These are phyloP conservation scores for Galerucella nymphaeae DNA, from an alignment of 2,888 invertebrate species.

Conservation along the genomic window DNA sequence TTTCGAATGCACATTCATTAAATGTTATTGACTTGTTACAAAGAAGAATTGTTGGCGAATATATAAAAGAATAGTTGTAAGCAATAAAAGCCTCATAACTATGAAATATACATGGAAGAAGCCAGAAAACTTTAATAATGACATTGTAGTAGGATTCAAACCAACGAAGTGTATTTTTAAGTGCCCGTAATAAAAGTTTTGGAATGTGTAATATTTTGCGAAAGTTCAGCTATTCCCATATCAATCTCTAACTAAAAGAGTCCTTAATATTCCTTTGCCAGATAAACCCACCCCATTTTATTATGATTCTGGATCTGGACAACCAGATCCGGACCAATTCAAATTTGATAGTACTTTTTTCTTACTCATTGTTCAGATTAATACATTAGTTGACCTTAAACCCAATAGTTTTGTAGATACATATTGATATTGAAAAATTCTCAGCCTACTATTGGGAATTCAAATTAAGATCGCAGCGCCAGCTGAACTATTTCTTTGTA, in stretches of 20 bases:
- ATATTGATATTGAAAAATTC: too few relatives aligned
- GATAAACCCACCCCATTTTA: conserved; percentile 15
- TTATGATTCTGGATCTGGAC: neutral
- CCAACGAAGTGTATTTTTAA: conserved; percentile 26
- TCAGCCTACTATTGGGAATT: too few relatives aligned
- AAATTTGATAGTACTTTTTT: too few relatives aligned
- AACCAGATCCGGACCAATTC: neutral
- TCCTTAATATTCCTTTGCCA: conserved; percentile 23
- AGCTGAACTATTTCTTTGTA: too few relatives aligned
- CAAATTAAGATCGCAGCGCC: too few relatives aligned
- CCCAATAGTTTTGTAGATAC: too few relatives aligned
- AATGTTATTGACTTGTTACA: neutral
- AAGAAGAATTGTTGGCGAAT: too few relatives aligned
- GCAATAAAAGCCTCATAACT: neutral
- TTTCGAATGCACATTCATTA: neutral
- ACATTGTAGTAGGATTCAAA: conserved; percentile 11
- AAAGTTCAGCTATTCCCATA: conserved; percentile 19
- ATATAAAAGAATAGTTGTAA: neutral
- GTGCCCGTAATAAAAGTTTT: conserved; percentile 27
- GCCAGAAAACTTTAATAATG: conserved; percentile 26
- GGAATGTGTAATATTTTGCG: conserved; percentile 20
- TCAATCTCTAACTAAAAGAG: conserved; percentile 24
- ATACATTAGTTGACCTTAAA: too few relatives aligned
- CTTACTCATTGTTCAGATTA: too few relatives aligned
- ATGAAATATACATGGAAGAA: conserved; percentile 30